A percentile compares a stretch with the other conserved stretches of the same genome.
These are phyloP conservation scores for Ferrisia virgata DNA, from an alignment of 2,888 invertebrate species.

Conservation along the genomic window DNA sequence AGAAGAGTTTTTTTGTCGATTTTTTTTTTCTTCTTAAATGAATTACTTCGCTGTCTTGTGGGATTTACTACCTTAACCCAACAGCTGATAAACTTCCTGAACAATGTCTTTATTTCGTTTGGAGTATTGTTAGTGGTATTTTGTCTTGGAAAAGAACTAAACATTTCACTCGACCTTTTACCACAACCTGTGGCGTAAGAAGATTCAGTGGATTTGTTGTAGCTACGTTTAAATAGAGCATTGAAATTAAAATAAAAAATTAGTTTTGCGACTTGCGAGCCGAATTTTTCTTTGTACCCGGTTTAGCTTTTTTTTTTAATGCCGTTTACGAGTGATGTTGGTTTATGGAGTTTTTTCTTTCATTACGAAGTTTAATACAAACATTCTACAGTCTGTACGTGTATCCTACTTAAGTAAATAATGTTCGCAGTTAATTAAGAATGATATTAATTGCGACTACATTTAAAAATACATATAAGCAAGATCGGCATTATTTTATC, in stretches of 20 bases:
- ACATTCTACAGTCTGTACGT: too few species aligned
- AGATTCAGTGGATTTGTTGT: neutral
- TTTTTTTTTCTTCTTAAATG: neutral
- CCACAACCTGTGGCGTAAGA: slow-evolving; percentile 5
- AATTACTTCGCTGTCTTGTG: neutral
- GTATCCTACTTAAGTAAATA: too few species aligned
- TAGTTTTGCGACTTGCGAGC: neutral
- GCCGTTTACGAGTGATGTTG: neutral
- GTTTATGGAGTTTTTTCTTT: too few species aligned
- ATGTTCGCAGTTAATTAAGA: too few species aligned
- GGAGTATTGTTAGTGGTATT: neutral
- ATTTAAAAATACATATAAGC: too few species aligned
- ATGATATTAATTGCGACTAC: too few species aligned
- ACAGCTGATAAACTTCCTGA: slow-evolving; percentile 12
- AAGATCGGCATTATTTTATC: too few species aligned
- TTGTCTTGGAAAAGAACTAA: neutral
- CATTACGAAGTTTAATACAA: too few species aligned
- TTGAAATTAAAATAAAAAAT: neutral
- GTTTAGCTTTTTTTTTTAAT: too few species aligned
- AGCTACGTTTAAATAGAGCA: neutral
- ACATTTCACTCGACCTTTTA: neutral
- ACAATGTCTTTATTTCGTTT: slow-evolving; percentile 17
- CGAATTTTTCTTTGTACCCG: too few species aligned
- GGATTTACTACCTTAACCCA: slow-evolving; percentile 5
- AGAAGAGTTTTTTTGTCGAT: neutral